phyloP scores from a whole-genome alignment of 2,113 vertebrate genomes.

The Gallinago media region DNA sequence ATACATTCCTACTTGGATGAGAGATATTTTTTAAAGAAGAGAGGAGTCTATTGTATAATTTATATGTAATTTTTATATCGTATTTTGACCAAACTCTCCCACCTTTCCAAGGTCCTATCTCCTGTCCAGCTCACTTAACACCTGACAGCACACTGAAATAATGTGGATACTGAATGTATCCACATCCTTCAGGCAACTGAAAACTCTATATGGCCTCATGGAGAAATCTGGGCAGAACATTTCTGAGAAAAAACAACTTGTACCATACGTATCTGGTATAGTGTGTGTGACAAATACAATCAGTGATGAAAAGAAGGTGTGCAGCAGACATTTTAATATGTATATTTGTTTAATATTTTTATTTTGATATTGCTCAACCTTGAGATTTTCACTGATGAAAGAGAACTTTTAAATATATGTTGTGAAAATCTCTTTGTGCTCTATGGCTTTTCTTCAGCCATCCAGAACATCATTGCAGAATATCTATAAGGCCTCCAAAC shows the following conservation, averaged over 20 bases:
- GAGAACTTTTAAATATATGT: background rate
- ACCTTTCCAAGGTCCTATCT: background rate
- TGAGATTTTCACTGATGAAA: background rate
- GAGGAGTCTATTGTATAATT: background rate
- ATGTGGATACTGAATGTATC: no score
- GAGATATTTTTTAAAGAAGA: background rate
- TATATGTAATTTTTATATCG: background rate
- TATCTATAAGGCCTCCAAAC: background rate
- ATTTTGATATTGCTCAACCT: background rate
- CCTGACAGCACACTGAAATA: background rate
- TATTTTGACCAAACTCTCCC: background rate
- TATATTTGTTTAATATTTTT: background rate
- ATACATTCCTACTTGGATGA: background rate
- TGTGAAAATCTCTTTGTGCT: background rate
- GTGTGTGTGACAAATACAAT: background rate
- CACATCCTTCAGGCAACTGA: background rate
- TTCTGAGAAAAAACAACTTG: background rate
- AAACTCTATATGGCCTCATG: background rate
- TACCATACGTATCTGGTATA: background rate
- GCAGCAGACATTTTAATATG: background rate
- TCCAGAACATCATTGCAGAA: background rate
- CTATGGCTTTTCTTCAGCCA: background rate
- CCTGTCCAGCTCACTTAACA: background rate
- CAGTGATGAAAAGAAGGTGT: background rate
- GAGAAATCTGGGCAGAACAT: background rate